Evolutionary conservation across 2,797 vertebrate genomes (phyloP), one percentile per base, ranked within the genome.

Genomic region (Enteromius viviparus): DNA sequence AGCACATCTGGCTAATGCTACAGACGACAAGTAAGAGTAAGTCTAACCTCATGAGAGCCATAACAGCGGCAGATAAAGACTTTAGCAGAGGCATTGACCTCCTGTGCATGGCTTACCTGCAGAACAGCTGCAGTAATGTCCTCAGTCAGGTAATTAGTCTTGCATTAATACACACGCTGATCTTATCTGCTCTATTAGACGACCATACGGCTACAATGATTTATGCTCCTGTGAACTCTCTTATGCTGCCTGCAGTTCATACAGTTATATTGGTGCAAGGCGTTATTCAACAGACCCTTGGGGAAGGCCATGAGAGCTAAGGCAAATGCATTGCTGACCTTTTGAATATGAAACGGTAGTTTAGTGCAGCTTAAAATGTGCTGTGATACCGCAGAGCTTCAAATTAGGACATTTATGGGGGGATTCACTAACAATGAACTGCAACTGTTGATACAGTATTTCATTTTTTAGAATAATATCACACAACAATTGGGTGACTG

Each of bases 91-190:
- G 87, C 87, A 89, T 88, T 87, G 91, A 91, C 91, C 91, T 90
- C 66, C 89, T 86, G 86, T 85, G 88, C 82, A 83, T 74, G 84
- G 89, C 87, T 91, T 91, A 93, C 92, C 92, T 94, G 93, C 89
- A 88, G 87, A 92, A 88, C 62, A 86, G 89, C 90, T 90, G 90
- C 86, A 87, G 84, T 93, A 94, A 93, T 92, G 92, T 88, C 87
- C 89, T 88, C 90, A 87, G 93, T 94, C 93, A 92, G 92, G 91
- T 91, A 91, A 94, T 94, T 93, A 93, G 91, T 93, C 91, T 91
- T 86, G 86, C 91, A 92, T 93, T 94, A 94, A 94, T 92, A 93
- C 85, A 49, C 88, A 87, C 87, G 87, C 90, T 92, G 90, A 94
- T 94, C 89, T 89, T 88, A 93, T 92, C 91, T 92, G 82, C 81